These are phyloP conservation scores for Cyprinodon variegatus DNA, from an alignment of 2,113 vertebrate genomes.

Conservation along the genomic window DNA sequence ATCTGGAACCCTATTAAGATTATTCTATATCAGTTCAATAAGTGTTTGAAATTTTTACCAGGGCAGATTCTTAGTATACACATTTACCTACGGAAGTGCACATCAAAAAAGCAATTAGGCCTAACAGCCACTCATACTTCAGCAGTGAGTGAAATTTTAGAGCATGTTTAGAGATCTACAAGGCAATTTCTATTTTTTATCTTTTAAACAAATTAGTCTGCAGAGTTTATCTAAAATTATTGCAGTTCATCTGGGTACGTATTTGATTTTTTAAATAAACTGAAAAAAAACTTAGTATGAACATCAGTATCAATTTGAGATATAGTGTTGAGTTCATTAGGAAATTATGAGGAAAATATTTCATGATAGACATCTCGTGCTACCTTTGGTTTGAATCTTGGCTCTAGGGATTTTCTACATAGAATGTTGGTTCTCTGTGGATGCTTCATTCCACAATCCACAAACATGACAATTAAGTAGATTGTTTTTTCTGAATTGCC, in stretches of 20 bases:
- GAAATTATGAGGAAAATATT: background rate
- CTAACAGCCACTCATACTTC: background rate
- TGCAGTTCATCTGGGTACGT: background rate
- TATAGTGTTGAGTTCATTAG: background rate
- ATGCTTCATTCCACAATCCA: too few relatives aligned
- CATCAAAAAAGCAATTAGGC: background rate
- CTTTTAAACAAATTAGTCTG: background rate
- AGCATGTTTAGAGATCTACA: background rate
- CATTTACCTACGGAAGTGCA: background rate
- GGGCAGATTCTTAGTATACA: too few relatives aligned
- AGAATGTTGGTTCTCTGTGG: too few relatives aligned
- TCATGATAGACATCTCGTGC: too few relatives aligned
- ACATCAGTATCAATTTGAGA: too few relatives aligned
- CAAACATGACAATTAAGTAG: too few relatives aligned
- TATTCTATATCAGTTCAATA: background rate
- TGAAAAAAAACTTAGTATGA: background rate
- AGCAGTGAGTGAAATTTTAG: background rate
- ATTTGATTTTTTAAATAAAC: background rate
- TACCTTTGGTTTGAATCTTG: too few relatives aligned
- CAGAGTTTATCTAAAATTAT: background rate
- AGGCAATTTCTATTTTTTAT: background rate
- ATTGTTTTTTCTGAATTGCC: too few relatives aligned
- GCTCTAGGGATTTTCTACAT: too few relatives aligned
- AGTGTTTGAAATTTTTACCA: background rate
- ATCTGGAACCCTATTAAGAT: background rate